Conservation (phyloP, 2,888 invertebrate species). For the Diploptera punctata region DNA sequence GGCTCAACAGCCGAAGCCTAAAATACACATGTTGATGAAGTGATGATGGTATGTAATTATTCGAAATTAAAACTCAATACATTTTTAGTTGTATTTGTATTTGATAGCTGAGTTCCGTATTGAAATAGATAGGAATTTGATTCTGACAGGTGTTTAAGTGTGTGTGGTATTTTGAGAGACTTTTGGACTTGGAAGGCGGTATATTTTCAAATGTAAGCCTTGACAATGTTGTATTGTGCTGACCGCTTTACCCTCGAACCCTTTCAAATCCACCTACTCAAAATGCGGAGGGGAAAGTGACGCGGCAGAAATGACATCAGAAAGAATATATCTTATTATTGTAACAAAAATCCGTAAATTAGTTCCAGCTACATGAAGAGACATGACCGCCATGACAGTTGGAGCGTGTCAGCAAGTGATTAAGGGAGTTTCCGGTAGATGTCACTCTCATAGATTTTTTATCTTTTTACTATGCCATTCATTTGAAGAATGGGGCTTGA, state of each 20-base stretch:
- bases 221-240: not conserved
- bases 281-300: not conserved
- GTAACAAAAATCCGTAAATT: slow-evolving; percentile 12
- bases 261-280: slow-evolving; percentile 1
- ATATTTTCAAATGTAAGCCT: not conserved
- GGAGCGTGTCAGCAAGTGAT: slow-evolving; percentile 25
- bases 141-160: too few species aligned
- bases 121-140: too few species aligned
- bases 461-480: slow-evolving; percentile 8
- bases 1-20: too few species aligned
- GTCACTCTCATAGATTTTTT: slow-evolving; percentile 18
- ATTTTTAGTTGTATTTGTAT: too few species aligned
- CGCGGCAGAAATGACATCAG: slow-evolving; percentile 17
- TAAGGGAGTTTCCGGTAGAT: slow-evolving; percentile 34
- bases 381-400: slow-evolving; percentile 18
- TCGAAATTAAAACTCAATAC: too few species aligned
- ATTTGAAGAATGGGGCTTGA: not conserved
- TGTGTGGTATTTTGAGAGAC: too few species aligned
- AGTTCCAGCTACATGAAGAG: slow-evolving; percentile 15
- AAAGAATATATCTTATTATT: slow-evolving; percentile 23
- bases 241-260: not conserved
- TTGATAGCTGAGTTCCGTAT: too few species aligned
- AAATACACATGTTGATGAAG: too few species aligned
- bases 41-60: too few species aligned
- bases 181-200: too few species aligned